Percentiles rank a stretch among this genome's conserved stretches.
phyloP scores from a whole-genome alignment of 64 coral and sea anemone species.

The Anthopleura sola region DNA sequence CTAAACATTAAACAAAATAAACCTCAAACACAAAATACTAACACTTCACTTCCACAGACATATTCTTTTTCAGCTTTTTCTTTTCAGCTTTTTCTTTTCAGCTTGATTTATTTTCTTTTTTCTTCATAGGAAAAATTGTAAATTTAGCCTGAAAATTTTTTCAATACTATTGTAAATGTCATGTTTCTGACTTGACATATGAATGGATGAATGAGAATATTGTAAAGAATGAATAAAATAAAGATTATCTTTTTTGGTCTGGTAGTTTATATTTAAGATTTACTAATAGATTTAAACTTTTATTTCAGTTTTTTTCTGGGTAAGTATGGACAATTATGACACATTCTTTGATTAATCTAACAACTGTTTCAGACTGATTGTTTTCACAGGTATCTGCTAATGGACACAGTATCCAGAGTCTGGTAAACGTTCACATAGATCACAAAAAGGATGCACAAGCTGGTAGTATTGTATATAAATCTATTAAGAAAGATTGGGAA shows the following conservation, averaged over 20 bases:
- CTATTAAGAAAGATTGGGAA: not conserved
- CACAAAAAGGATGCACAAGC: not conserved
- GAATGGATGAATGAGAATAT: not conserved
- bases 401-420: not conserved
- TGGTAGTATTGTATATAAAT: not conserved
- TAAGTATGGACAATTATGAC: not conserved
- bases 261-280: not conserved
- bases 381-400: no score
- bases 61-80: not conserved
- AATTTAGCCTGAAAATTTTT: not conserved
- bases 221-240: not conserved
- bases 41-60: not conserved
- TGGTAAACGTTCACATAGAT: not conserved
- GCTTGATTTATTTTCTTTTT: not conserved
- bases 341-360: not conserved
- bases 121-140: not conserved
- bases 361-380: not conserved
- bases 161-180: not conserved
- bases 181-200: not conserved
- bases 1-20: not conserved
- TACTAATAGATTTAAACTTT: not conserved
- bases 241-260: not conserved
- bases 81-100: not conserved
- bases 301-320: not conserved
- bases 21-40: not conserved